phyloP scores from a whole-genome alignment of 2,888 invertebrate genomes.

The Carterocephalus palaemon region DNA sequence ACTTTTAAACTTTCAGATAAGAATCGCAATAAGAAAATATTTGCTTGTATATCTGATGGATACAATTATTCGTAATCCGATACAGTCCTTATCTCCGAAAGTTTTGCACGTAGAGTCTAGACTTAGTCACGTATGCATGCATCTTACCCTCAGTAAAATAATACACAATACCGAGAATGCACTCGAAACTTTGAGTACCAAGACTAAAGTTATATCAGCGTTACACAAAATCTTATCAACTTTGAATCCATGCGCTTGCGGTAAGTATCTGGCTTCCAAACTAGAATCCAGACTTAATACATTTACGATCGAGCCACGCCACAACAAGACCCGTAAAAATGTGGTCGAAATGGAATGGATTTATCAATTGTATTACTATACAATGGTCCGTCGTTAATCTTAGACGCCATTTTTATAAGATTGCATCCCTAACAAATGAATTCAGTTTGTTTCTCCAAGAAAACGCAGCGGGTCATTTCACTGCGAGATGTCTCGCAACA shows the following conservation, averaged over 20 bases:
- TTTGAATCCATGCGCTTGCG: background rate
- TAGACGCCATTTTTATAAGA: constrained; percentile 27
- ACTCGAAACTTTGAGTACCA: constrained; percentile 3
- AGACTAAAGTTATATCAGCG: background rate
- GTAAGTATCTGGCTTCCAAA: background rate
- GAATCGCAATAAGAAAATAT: constrained; percentile 1
- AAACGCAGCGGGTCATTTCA: constrained; percentile 44
- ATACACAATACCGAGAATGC: constrained; percentile 2
- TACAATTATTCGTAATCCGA: constrained; percentile 1
- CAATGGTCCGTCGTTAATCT: constrained; percentile 26
- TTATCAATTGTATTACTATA: constrained; percentile 24
- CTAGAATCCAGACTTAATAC: constrained; percentile 11
- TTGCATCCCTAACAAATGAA: constrained; percentile 35
- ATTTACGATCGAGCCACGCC: constrained; percentile 3
- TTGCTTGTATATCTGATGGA: constrained; percentile 1
- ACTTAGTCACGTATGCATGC: constrained; percentile 21
- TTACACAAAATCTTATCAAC: background rate
- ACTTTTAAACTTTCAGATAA: no score
- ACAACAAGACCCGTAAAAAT: constrained; percentile 8
- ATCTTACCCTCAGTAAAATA: constrained; percentile 9
- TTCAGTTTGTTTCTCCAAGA: constrained; percentile 34
- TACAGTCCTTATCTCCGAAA: constrained; percentile 9
- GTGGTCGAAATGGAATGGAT: constrained; percentile 16
- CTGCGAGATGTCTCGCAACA: constrained; percentile 39
- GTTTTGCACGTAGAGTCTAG: constrained; percentile 14